A percentile compares a stretch with the other conserved stretches of the same genome.
Conservation (phyloP, 2,888 invertebrate genomes). For the Eupithecia dodoneata region DNA sequence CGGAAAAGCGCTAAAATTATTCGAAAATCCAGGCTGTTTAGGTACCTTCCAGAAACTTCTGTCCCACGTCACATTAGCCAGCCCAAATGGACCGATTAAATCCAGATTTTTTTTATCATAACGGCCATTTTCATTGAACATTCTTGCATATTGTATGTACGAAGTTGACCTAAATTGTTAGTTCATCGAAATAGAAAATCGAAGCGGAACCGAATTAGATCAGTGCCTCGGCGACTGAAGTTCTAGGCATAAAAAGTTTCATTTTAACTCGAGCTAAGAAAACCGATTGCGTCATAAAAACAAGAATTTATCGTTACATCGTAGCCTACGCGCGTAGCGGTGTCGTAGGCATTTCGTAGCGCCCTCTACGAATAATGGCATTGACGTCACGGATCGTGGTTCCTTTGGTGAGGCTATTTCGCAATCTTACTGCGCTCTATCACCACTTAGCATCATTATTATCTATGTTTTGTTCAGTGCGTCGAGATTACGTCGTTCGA, state of each 20-base stretch:
- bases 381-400: constrained; percentile 55
- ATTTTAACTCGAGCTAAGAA: constrained; percentile 31
- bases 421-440: constrained; percentile 41
- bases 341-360: constrained; percentile 54
- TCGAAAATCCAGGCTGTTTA: neutral
- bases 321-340: constrained; percentile 45
- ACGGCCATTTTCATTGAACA: constrained; percentile 37
- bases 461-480: constrained; percentile 23
- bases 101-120: constrained; percentile 40
- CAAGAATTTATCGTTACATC: constrained; percentile 36
- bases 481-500: constrained; percentile 25
- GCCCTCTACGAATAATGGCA: constrained; percentile 50
- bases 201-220: constrained; percentile 24
- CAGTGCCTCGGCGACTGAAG: constrained; percentile 14
- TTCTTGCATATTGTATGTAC: constrained; percentile 33
- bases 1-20: neutral
- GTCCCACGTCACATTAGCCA: constrained; percentile 15
- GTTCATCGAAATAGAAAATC: constrained; percentile 35
- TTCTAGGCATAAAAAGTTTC: constrained; percentile 29
- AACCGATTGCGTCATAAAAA: constrained; percentile 38
- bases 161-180: constrained; percentile 32
- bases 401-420: constrained; percentile 50
- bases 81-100: constrained; percentile 23
- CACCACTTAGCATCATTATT: constrained; percentile 32
- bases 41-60: neutral